These are phyloP conservation scores for Colostygia pectinataria DNA, from an alignment of 2,888 invertebrate species.

Conservation along the genomic window DNA sequence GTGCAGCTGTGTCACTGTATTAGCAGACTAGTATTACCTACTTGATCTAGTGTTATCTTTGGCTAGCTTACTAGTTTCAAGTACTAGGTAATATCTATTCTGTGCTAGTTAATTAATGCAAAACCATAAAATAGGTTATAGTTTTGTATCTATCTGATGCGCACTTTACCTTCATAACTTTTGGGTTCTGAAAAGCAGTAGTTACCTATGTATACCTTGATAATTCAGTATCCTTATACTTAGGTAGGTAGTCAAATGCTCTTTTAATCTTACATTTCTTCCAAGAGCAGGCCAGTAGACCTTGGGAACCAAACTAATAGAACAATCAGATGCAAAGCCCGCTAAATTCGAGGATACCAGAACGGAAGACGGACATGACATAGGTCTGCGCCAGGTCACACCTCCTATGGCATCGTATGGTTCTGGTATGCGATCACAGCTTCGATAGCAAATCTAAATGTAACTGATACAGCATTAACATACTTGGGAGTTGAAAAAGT, in stretches of 20 bases:
- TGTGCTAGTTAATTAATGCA: too few species aligned
- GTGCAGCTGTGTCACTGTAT: too few species aligned
- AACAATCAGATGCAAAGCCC: conserved; percentile 29
- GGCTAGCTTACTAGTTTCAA: too few species aligned
- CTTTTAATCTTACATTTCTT: neutral
- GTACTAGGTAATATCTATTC: too few species aligned
- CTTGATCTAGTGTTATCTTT: too few species aligned
- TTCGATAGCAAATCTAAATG: conserved; percentile 31
- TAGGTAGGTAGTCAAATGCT: too few species aligned
- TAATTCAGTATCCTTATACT: neutral
- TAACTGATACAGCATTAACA: conserved; percentile 38
- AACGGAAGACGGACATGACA: conserved; percentile 35
- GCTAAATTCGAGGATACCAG: conserved; percentile 33
- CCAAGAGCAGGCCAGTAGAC: neutral
- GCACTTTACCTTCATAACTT: too few species aligned
- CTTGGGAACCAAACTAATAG: conserved; percentile 18
- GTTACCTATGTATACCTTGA: too few species aligned
- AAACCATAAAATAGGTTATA: too few species aligned
- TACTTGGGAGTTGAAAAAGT: conserved; percentile 34
- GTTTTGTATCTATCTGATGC: too few species aligned
- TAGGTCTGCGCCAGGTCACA: conserved; percentile 13
- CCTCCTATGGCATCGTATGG: conserved; percentile 15
- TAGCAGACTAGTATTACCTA: too few species aligned
- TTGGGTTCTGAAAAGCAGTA: too few species aligned
- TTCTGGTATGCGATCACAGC: conserved; percentile 23